phyloP scores from a whole-genome alignment of 2,113 vertebrate genomes.

The Heterochromis multidens region DNA sequence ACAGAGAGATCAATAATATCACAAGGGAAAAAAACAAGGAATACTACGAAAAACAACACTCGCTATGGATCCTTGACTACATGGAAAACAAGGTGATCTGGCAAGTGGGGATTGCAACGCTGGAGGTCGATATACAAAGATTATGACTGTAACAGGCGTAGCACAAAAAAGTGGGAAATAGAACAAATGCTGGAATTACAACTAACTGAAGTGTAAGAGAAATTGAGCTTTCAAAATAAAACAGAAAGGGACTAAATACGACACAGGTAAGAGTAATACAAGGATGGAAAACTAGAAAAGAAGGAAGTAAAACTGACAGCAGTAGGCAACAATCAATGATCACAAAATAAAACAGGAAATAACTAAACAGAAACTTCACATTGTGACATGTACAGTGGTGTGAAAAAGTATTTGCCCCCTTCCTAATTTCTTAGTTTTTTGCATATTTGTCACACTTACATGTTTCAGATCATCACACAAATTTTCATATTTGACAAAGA shows the following conservation, averaged over 20 bases:
- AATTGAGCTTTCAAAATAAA: neutral
- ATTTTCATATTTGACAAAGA: no score
- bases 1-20: neutral
- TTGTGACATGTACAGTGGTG: neutral
- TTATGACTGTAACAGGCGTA: neutral
- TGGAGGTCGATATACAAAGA: neutral
- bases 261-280: no score
- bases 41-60: neutral
- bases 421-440: no score
- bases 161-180: neutral
- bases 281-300: neutral
- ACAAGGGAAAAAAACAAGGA: neutral
- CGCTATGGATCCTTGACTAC: no score
- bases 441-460: no score
- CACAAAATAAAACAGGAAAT: neutral
- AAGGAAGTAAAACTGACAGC: neutral
- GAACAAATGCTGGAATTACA: neutral
- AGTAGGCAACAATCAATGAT: no score
- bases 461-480: no score
- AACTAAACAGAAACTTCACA: neutral
- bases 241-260: neutral
- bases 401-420: no score
- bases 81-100: neutral
- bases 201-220: neutral
- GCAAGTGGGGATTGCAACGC: neutral